Evolutionary conservation across 1,140 invertebrate species (phyloP), one percentile per base, ranked within the genome.

Genomic region (Calephelis nemesis): DNA sequence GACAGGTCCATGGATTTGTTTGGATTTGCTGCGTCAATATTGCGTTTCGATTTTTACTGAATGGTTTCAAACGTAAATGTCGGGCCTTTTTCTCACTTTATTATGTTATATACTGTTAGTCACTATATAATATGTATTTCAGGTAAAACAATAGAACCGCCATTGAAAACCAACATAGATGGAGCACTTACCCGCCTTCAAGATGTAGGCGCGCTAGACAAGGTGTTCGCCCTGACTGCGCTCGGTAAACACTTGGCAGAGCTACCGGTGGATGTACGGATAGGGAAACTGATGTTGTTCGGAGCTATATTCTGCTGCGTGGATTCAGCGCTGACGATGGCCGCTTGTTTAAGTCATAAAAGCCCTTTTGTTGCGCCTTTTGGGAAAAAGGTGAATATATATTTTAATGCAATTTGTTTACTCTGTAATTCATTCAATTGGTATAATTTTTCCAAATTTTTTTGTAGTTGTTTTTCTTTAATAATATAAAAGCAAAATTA

Each of bases 291-390:
- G 79, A 96, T 99, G 90, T 84, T 99, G 0, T 98, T 97, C 78
- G 97, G 97, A 0, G 95, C 98, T 15, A 97, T 98, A 64, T 96
- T 99, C 75, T 97, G 97, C 77, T 99, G 98, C 86, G 93, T 99
- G 5, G 97, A 99, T 91, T 98, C 98, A 1, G 95, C 98, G 0
- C 91, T 99, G 0, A 99, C 98, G 8, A 97, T 99, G 81, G 98
- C 98, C 1, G 97, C 98, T 49, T 96, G 95, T 82, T 90, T 99
- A 6, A 96, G 97, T 69, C 95, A 97, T 82, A 97, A 97, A 85
- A 96, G 95, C 75, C 96, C 97, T 0, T 98, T 98, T 83, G 91
- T 95, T 0, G 93, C 95, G 47, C 96, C 97, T 0, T 94, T 97
- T 79, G 95, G 94, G 30, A 96, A 96, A 76, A 94, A 94, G 78